phyloP scores from a whole-genome alignment of 2,113 vertebrate genomes.

The Festucalex cinctus region DNA sequence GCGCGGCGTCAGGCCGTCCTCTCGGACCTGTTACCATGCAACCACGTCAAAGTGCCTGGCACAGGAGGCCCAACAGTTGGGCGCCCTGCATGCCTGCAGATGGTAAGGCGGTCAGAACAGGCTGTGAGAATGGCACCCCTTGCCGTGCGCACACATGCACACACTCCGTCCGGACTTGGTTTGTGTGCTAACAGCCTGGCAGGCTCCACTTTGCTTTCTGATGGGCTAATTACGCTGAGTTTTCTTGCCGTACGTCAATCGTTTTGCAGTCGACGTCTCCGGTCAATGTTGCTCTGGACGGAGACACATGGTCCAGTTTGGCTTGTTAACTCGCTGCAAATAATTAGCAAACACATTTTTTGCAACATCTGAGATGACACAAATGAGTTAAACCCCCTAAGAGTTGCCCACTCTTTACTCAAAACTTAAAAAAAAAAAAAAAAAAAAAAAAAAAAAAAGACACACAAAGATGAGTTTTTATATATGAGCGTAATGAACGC shows the following conservation, averaged over 20 bases:
- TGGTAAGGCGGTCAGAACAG: slow-evolving; percentile 63
- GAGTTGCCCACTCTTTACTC: not conserved
- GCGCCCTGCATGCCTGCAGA: slow-evolving; percentile 65
- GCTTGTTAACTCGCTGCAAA: not conserved
- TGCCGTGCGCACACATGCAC: slow-evolving; percentile 30
- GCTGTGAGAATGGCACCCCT: slow-evolving; percentile 49
- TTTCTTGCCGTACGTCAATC: slow-evolving; percentile 12
- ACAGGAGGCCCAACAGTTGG: slow-evolving; percentile 53
- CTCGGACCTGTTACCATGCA: slow-evolving; percentile 63
- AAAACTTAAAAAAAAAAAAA: no score
- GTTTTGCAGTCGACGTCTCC: slow-evolving; percentile 1
- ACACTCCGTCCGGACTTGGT: slow-evolving; percentile 41
- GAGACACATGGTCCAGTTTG: not conserved
- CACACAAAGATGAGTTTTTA: not conserved
- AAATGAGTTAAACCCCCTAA: not conserved
- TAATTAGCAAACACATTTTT: not conserved
- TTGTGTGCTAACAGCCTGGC: slow-evolving; percentile 50
- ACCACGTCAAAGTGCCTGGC: slow-evolving; percentile 64
- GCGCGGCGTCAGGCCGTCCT: slow-evolving; percentile 40
- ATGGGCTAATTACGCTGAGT: slow-evolving; percentile 48
- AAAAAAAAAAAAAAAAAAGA: no score
- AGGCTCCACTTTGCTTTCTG: slow-evolving; percentile 29
- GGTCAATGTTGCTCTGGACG: slow-evolving; percentile 12
- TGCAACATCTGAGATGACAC: not conserved
- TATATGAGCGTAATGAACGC: slow-evolving; percentile 10